Percentiles rank a stretch among this genome's conserved stretches.
Evolutionary conservation across 2,113 vertebrate genomes (phyloP).

Genomic region (Lutjanus erythropterus): DNA sequence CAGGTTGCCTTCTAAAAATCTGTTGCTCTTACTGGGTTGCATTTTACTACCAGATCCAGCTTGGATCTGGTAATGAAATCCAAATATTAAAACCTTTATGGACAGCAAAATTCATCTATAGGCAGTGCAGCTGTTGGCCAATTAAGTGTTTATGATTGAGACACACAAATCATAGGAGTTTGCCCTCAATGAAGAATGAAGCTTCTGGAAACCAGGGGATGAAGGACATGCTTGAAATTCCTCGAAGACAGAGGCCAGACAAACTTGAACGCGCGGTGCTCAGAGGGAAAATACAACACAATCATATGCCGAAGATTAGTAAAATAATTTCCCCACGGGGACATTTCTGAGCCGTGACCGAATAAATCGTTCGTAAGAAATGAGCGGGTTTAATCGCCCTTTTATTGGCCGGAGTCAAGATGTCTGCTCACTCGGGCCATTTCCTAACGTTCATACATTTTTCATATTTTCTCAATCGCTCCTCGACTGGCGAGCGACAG

Average conservation of each 20-base stretch:
- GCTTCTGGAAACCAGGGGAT: conserved; percentile 60
- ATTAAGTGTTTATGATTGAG: neutral
- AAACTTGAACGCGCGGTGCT: neutral
- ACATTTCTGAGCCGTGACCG: conserved; percentile 27
- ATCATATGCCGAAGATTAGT: neutral
- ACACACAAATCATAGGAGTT: neutral
- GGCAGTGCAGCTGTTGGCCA: neutral
- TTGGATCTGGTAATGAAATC: neutral
- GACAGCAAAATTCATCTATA: neutral
- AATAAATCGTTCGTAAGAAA: conserved; percentile 4
- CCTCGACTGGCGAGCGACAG: accelerated
- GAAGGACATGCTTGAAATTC: conserved; percentile 64
- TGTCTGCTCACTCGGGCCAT: conserved; percentile 79
- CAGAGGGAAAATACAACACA: neutral
- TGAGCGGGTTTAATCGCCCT: conserved; percentile 54
- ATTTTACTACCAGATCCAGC: neutral
- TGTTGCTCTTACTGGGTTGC: conserved; percentile 4
- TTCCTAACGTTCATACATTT: conserved; percentile 59
- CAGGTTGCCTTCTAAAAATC: conserved; percentile 34
- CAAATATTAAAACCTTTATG: neutral
- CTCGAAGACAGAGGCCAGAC: conserved; percentile 43
- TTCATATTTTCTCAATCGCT: conserved; percentile 30
- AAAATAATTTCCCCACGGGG: neutral
- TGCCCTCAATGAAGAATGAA: conserved; percentile 39
- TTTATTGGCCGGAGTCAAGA: conserved; percentile 78